phyloP scores from a whole-genome alignment of 2,113 vertebrate species.

The Mellivora capensis region DNA sequence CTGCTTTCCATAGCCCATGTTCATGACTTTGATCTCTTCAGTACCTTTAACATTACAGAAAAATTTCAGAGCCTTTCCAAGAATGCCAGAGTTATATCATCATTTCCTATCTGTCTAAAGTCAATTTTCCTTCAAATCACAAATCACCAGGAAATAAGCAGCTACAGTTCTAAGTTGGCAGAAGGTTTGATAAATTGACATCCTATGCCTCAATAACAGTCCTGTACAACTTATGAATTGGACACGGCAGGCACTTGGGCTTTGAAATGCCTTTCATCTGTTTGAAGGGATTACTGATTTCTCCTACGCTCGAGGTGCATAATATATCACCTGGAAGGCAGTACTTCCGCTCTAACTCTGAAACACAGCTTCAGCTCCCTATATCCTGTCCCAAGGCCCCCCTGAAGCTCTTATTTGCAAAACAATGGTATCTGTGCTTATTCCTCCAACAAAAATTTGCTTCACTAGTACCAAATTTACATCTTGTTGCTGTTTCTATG shows the following conservation, averaged over 20 bases:
- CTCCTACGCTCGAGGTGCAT: not conserved
- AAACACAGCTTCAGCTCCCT: not conserved
- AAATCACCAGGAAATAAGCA: conserved; percentile 22
- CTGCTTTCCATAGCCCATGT: not conserved
- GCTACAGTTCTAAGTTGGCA: not conserved
- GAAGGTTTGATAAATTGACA: not conserved
- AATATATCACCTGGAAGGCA: not conserved
- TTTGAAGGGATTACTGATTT: not conserved
- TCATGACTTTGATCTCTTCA: not conserved
- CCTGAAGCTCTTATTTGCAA: not conserved
- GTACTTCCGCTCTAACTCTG: not conserved
- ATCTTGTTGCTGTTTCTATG: not conserved
- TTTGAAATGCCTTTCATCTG: conserved; percentile 33
- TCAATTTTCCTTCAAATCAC: not conserved
- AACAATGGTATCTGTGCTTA: not conserved
- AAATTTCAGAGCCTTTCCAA: not conserved
- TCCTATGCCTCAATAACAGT: not conserved
- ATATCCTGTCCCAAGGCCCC: not conserved
- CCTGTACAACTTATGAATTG: not conserved
- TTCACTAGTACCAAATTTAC: not conserved
- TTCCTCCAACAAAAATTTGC: not conserved
- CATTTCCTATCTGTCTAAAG: conserved; percentile 8
- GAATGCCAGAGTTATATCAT: not conserved
- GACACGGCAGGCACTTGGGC: not conserved
- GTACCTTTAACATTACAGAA: not conserved